Conservation (phyloP, 2,888 invertebrate species). For the Drymonia ruficornis region DNA sequence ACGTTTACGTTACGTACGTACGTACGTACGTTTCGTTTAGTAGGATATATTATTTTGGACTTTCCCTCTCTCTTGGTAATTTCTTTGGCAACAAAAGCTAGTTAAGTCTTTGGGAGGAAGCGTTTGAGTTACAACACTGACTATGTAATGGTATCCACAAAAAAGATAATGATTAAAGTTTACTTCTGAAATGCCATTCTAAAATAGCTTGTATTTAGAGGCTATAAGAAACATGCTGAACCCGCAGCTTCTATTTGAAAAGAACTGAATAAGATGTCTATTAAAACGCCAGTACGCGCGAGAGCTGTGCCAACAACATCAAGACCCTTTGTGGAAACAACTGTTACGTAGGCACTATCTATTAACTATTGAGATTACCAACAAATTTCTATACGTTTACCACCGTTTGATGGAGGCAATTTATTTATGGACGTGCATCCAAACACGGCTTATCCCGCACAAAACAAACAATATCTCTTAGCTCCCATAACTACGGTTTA, state of each 20-base stretch:
- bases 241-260: neutral
- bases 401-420: slow-evolving; percentile 62
- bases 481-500: slow-evolving; percentile 25
- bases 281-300: neutral
- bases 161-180: neutral
- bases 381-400: slow-evolving; percentile 63
- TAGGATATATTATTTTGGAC: no score
- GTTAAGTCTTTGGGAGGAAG: slow-evolving; percentile 23
- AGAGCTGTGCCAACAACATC: slow-evolving; percentile 46
- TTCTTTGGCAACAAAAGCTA: no score
- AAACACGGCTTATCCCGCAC: slow-evolving; percentile 4
- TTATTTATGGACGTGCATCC: slow-evolving; percentile 47
- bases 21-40: no score
- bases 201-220: no score
- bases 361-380: slow-evolving; percentile 50
- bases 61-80: no score
- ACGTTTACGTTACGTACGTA: no score
- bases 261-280: neutral
- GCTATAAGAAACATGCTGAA: neutral
- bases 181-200: no score
- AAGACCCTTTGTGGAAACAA: slow-evolving; percentile 56
- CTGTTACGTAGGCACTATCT: slow-evolving; percentile 32
- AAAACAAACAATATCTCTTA: slow-evolving; percentile 24
- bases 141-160: neutral
- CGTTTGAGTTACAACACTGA: neutral